phyloP scores from a whole-genome alignment of 2,797 vertebrate species.

The Sebastiscus albofasciatus region DNA sequence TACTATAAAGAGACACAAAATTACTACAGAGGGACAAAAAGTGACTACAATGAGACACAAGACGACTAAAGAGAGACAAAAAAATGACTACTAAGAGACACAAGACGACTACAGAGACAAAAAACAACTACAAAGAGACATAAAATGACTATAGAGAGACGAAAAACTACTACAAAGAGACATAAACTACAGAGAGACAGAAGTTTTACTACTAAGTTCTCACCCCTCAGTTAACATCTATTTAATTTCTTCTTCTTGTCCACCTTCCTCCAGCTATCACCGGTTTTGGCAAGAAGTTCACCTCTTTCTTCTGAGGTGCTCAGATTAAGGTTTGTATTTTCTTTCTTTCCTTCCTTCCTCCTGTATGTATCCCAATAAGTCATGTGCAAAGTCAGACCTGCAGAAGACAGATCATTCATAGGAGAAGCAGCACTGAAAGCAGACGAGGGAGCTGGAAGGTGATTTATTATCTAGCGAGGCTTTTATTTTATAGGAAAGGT shows the following conservation, averaged over 20 bases:
- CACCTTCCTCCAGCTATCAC: conserved; percentile 86
- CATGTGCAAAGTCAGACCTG: background rate
- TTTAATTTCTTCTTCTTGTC: background rate
- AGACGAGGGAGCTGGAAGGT: background rate
- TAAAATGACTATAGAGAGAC: background rate
- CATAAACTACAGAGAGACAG: background rate
- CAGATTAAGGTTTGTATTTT: conserved; percentile 78
- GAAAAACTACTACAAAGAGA: background rate
- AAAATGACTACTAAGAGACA: background rate
- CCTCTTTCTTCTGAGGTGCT: conserved; percentile 94
- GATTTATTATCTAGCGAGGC: background rate
- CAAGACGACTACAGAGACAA: no score
- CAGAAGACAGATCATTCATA: background rate
- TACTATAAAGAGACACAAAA: background rate
- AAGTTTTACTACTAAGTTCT: background rate
- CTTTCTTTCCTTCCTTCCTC: background rate
- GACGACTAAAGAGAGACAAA: background rate
- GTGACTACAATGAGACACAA: background rate
- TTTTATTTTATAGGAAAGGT: background rate
- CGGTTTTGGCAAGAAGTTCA: conserved; percentile 99
- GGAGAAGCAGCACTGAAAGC: background rate
- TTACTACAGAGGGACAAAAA: no score
- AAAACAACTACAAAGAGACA: background rate
- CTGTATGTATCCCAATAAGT: background rate
- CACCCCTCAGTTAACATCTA: background rate